Evolutionary conservation across 1,140 invertebrate species (phyloP), one percentile per base, ranked within the genome.

Genomic region (Macrosteles quadrilineatus): DNA sequence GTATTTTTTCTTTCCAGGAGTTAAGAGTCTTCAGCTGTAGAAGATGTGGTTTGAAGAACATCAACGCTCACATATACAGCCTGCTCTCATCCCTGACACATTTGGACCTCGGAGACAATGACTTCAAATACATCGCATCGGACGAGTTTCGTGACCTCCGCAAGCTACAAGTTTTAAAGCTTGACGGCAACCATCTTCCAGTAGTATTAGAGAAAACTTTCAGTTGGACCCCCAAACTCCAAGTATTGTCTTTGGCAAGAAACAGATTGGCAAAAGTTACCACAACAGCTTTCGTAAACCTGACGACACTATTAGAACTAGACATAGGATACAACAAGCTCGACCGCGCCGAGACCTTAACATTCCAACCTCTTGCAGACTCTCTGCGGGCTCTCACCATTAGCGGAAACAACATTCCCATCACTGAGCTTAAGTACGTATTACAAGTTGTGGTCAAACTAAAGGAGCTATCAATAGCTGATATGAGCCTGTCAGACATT

Each of bases 141-240:
- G 91, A 92, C 75, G 88, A 90, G 76, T 91, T 92, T 75, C 83
- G 84, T 69, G 87, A 89, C 76, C 81, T 92, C 68, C 86, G 86
- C 75, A 85, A 85, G 70, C 80, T 94, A 43, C 86, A 85, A 74
- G 85, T 84, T 73, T 82, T 94, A 55, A 82, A 84, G 74, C 81
- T 93, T 71, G 90, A 93, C 75, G 90, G 90, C 30, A 94, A 93
- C 81, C 86, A 89, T 76, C 79, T 93, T 59, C 88, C 90, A 1
- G 89, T 91, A 2, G 83, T 92, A 36, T 82, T 90, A 25, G 90
- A 92, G 77, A 83, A 87, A 72, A 90, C 89, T 71, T 93, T 93
- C 79, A 85, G 86, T 73, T 23, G 55, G 67, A 62, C 69, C 69
- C 29, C 65, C 11, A 64, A 77, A n/a, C 73, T 86, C 0, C 75